phyloP scores from a whole-genome alignment of 2,113 vertebrate genomes.

The Formicarius rufipectus region DNA sequence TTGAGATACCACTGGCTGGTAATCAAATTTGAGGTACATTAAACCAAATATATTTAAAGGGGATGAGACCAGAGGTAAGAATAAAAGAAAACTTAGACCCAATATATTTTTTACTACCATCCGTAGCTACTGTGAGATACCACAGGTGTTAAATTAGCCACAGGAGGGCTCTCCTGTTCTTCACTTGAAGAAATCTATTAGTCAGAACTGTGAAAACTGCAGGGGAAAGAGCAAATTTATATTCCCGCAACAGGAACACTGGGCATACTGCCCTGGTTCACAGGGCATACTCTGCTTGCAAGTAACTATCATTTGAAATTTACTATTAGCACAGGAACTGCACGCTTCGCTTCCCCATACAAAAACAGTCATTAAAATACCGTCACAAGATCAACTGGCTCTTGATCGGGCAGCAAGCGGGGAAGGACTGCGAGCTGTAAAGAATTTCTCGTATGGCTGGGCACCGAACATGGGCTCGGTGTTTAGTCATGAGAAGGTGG shows the following conservation, averaged over 20 bases:
- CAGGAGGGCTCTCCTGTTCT: conserved; percentile 60
- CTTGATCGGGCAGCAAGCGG: neutral
- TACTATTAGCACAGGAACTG: neutral
- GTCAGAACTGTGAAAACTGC: neutral
- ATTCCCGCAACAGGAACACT: neutral
- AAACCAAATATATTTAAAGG: neutral
- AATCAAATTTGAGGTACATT: neutral
- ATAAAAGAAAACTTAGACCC: neutral
- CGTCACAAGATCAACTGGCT: neutral
- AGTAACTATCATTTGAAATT: neutral
- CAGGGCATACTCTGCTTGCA: neutral
- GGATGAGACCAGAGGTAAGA: neutral
- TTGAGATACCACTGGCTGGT: neutral
- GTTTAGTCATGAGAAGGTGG: neutral
- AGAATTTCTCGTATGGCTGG: rapidly evolving
- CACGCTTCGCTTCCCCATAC: neutral
- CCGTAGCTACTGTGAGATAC: neutral
- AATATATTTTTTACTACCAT: neutral
- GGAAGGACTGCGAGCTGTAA: neutral
- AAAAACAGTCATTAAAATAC: neutral
- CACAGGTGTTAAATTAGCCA: conserved; percentile 40
- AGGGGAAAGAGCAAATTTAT: neutral
- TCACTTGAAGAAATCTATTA: neutral
- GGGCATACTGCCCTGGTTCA: neutral
- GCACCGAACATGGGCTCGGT: neutral